These are phyloP conservation scores for Melanaphis sacchari DNA, from an alignment of 1,140 invertebrate genomes.

Conservation along the genomic window DNA sequence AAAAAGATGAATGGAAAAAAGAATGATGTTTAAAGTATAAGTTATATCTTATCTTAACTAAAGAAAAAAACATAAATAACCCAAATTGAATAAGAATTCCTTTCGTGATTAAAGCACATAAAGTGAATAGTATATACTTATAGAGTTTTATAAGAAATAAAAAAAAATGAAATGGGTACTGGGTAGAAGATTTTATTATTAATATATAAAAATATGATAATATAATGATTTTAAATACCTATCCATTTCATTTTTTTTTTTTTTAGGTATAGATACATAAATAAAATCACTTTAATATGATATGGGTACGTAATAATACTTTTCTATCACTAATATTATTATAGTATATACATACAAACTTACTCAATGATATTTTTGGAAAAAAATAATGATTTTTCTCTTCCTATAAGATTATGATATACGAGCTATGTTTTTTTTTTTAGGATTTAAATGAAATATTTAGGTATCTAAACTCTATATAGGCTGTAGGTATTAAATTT, in stretches of 20 bases:
- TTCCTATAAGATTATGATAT: not conserved
- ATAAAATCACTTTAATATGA: not conserved
- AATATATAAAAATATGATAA: too few relatives aligned
- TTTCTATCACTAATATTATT: not conserved
- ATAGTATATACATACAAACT: not conserved
- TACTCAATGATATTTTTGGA: not conserved
- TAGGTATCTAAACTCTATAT: not conserved
- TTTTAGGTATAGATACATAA: not conserved
- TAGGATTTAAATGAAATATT: not conserved
- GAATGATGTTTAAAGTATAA: not conserved
- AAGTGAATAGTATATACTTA: not conserved
- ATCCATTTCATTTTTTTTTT: too few relatives aligned
- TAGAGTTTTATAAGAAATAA: not conserved
- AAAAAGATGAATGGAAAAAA: not conserved
- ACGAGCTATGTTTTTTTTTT: not conserved
- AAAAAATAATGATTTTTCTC: not conserved
- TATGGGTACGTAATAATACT: not conserved
- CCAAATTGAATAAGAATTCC: not conserved
- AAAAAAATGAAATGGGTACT: not conserved
- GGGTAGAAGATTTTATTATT: too few relatives aligned
- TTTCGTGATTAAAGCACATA: not conserved
- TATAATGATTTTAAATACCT: too few relatives aligned
- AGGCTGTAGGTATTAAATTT: not conserved
- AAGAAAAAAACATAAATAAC: conserved; percentile 6
- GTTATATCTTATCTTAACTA: not conserved